Base-by-base conservation (phyloP, 2,797 vertebrate genomes). In the Nyctalus aviator region DNA sequence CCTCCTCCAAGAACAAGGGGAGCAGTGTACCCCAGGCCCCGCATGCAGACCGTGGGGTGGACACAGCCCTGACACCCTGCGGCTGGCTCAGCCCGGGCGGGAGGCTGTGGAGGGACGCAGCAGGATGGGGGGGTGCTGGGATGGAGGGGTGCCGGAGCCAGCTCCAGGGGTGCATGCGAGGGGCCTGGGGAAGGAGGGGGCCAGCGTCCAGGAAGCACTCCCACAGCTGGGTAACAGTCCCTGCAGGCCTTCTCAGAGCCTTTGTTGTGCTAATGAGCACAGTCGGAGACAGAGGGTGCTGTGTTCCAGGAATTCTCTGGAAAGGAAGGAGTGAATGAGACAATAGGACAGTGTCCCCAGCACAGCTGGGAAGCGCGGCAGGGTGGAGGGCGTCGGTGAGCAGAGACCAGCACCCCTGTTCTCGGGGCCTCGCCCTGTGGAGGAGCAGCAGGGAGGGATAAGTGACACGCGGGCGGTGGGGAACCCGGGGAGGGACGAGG, bases 361-460 rank as follows among this genome's bases (percentile, higher is more conserved):
- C 41, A 0, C 0, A 3, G 2, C 27, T 44, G 1, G 57, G 41
- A 3, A 3, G 0, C 0, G 2, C 1, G 37, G 15, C 12, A 2
- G 66, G 66, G 0, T 0, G 6, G 32, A 53, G 5, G 62, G 41
- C 20, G 12, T 21, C 21, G 0, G 10, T 6, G 12, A 73, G n/a
- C 76, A 14, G 75, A 48, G n/a, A 4, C 21, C 2, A 6, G 72
- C 27, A 15, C 46, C 21, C 55, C 21, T 32, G 8, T 23, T 18
- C 44, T 46, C 64, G 6, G 4, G 20, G 55, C 15, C 17, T 62
- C 9, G 44, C 55, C 23, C 35, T 44, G 2, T 0, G 48, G 2
- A 0, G 72, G n/a, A 2, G 44, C 3, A 20, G 46, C 35, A 4
- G 35, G 46, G 73, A 21, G 10, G 73, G 48, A 10, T 21, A 12